Percentiles rank a stretch among this genome's conserved stretches.
Conservation (phyloP, 1,140 invertebrate genomes). For the Cydia splendana region DNA sequence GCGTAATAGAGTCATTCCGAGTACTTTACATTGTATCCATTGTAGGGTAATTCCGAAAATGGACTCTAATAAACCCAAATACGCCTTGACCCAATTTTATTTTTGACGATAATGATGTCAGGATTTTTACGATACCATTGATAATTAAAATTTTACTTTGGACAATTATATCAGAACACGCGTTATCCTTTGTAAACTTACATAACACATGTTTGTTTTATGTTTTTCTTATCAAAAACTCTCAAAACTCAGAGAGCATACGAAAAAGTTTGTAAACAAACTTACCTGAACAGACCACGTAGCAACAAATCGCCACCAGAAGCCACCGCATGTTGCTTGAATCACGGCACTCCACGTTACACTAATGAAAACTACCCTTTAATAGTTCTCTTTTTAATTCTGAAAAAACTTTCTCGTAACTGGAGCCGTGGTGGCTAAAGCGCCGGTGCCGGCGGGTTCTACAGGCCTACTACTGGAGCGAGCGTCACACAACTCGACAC, state of each 20-base stretch:
- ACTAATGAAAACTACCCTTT: not conserved
- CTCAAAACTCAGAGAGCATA: no score
- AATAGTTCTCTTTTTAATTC: constrained; percentile 22
- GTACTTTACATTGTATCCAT: no score
- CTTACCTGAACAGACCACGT: constrained; percentile 51
- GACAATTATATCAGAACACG: not conserved
- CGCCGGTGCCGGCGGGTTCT: constrained; percentile 48
- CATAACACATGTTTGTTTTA: no score
- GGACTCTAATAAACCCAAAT: no score
- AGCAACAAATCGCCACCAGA: constrained; percentile 43
- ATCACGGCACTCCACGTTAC: constrained; percentile 42
- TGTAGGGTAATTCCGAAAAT: no score
- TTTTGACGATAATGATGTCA: no score
- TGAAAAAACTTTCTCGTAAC: constrained; percentile 55
- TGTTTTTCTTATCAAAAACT: no score
- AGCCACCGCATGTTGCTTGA: constrained; percentile 52
- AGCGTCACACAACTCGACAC: constrained; percentile 46
- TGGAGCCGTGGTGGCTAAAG: constrained; percentile 42
- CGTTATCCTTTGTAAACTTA: not conserved
- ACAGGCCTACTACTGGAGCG: constrained; percentile 52
- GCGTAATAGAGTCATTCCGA: no score
- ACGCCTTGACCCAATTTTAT: no score
- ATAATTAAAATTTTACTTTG: no score
- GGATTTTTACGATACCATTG: no score
- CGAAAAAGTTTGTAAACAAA: constrained; percentile 33